These are phyloP conservation scores for Blera fallax DNA, from an alignment of 2,888 invertebrate species.

Conservation along the genomic window DNA sequence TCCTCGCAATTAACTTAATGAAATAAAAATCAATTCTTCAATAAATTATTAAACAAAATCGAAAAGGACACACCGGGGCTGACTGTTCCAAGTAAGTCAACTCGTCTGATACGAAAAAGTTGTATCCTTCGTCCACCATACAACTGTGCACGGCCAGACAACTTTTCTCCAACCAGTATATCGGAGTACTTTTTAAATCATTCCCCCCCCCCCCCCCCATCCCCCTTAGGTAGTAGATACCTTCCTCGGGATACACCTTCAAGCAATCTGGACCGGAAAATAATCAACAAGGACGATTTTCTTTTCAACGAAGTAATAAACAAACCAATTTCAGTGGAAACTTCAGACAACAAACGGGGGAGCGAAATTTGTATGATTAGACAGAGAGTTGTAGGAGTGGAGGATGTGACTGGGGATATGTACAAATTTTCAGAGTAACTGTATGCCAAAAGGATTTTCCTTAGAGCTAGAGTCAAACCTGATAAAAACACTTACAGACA, in stretches of 20 bases:
- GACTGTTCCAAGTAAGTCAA: background rate
- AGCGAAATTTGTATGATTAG: conserved; percentile 68
- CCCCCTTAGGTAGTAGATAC: background rate
- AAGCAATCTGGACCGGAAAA: conserved; percentile 69
- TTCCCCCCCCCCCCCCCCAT: background rate
- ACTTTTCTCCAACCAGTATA: conserved; percentile 29
- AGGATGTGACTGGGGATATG: conserved; percentile 43
- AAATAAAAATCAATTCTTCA: conserved; percentile 60
- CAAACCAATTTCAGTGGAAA: conserved; percentile 63
- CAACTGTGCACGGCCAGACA: background rate
- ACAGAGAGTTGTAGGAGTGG: conserved; percentile 68
- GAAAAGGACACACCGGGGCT: conserved; percentile 29
- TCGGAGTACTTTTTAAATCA: conserved; percentile 49
- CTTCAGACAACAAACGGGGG: conserved; percentile 49
- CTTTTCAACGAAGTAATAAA: conserved; percentile 71
- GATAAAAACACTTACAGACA: conserved; percentile 56
- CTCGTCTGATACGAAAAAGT: conserved; percentile 22
- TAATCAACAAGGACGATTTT: conserved; percentile 72
- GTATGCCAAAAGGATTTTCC: conserved; percentile 41
- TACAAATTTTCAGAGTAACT: conserved; percentile 56
- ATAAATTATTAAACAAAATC: conserved; percentile 51
- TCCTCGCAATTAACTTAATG: conserved; percentile 58
- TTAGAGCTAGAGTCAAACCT: conserved; percentile 39
- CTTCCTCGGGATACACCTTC: conserved; percentile 16
- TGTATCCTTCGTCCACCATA: conserved; percentile 6